Conservation (phyloP, 2,888 invertebrate species). For the Gandaritis pyraliata region DNA sequence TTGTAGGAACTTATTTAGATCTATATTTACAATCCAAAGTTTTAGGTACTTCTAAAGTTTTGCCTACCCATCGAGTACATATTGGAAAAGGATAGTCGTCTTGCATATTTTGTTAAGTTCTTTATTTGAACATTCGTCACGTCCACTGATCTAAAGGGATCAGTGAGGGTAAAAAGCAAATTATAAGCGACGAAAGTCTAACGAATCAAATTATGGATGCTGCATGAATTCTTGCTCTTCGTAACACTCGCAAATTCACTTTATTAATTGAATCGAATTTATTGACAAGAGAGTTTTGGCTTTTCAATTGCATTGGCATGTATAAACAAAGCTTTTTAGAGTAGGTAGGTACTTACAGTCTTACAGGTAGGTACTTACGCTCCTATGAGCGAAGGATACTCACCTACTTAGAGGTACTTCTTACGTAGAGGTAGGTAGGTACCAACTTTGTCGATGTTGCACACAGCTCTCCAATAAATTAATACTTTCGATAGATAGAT, state of each 20-base stretch:
- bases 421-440: background rate
- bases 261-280: too few relatives aligned
- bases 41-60: background rate
- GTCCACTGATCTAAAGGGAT: constrained; percentile 56
- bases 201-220: constrained; percentile 57
- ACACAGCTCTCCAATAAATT: background rate
- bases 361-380: too few relatives aligned
- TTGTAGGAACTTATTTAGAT: too few relatives aligned
- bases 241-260: background rate
- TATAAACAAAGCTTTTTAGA: too few relatives aligned
- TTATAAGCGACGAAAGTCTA: constrained; percentile 53
- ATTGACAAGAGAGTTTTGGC: too few relatives aligned
- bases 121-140: constrained; percentile 52
- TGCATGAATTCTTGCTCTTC: constrained; percentile 2
- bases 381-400: too few relatives aligned
- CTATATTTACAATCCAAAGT: background rate
- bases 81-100: background rate
- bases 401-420: too few relatives aligned
- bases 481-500: background rate
- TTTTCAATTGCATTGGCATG: too few relatives aligned
- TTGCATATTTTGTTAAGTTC: background rate
- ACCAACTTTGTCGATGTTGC: background rate
- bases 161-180: constrained; percentile 41
- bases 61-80: background rate
- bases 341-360: too few relatives aligned